Conservation (phyloP, 2,888 invertebrate genomes). For the Himalopsyche kuldschensis region DNA sequence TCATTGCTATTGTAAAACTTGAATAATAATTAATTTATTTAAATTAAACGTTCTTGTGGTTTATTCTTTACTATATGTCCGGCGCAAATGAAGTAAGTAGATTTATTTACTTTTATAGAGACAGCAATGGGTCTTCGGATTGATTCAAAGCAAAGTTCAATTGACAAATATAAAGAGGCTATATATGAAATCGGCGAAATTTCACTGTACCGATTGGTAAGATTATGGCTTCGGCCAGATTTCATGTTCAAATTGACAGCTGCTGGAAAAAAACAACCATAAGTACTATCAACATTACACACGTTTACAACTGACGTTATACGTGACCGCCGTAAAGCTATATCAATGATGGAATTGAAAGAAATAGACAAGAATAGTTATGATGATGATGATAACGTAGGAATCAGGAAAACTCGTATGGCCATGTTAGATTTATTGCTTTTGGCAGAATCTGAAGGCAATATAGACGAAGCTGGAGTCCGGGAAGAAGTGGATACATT, state of each 20-base stretch:
- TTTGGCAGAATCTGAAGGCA: slow-evolving; percentile 59
- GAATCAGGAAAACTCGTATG: slow-evolving; percentile 52
- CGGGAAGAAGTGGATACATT: slow-evolving; percentile 73
- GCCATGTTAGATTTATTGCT: slow-evolving; percentile 68
- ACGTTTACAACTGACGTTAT: slow-evolving; percentile 15
- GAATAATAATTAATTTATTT: too few species aligned
- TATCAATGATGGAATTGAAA: not conserved
- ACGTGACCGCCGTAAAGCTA: not conserved
- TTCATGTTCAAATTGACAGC: slow-evolving; percentile 57
- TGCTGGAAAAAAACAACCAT: slow-evolving; percentile 53
- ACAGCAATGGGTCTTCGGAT: slow-evolving; percentile 74
- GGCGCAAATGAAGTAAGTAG: too few species aligned
- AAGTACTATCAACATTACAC: slow-evolving; percentile 42
- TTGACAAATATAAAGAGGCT: slow-evolving; percentile 64
- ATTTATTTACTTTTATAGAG: slow-evolving; percentile 50
- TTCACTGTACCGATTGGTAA: slow-evolving; percentile 48
- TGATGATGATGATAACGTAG: slow-evolving; percentile 1
- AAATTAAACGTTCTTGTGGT: too few species aligned
- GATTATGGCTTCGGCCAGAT: slow-evolving; percentile 61
- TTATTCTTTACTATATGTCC: too few species aligned
- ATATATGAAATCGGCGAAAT: slow-evolving; percentile 55
- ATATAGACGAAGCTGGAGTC: slow-evolving; percentile 62
- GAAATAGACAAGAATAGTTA: not conserved
- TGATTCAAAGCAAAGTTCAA: slow-evolving; percentile 62
- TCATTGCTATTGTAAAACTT: too few species aligned